A percentile compares a stretch with the other conserved stretches of the same genome.
phyloP scores from a whole-genome alignment of 2,797 vertebrate genomes.

The Acanthornis magna region DNA sequence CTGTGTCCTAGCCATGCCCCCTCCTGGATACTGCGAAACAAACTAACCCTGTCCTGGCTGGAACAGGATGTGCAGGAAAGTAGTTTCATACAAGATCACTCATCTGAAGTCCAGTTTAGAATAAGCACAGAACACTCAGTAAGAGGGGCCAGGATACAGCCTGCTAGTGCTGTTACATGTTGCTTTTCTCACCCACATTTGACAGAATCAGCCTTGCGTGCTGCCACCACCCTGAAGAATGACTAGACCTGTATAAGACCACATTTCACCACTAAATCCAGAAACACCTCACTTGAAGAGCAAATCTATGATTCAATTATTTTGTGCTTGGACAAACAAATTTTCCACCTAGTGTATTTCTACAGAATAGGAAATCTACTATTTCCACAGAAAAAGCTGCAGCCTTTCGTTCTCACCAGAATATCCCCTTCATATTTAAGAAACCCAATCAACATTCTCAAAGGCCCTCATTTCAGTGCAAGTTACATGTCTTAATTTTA shows the following conservation, averaged over 20 bases:
- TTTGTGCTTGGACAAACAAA: not conserved
- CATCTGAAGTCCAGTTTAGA: not conserved
- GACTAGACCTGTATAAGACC: not conserved
- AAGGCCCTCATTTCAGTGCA: not conserved
- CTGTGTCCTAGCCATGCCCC: not conserved
- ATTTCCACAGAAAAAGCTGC: not conserved
- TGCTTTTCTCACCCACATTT: not conserved
- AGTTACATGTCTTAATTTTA: not conserved
- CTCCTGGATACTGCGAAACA: not conserved
- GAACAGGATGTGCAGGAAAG: not conserved
- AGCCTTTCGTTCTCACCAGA: not conserved
- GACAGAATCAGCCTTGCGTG: not conserved
- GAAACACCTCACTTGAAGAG: not conserved
- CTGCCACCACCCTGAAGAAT: not conserved
- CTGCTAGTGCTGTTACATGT: rapidly evolving
- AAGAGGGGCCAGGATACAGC: not conserved
- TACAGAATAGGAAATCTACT: not conserved
- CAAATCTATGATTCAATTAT: not conserved
- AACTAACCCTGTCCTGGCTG: not conserved
- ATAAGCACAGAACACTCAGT: not conserved
- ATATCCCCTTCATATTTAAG: not conserved
- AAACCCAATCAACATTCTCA: not conserved
- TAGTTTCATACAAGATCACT: not conserved
- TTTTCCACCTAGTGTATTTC: not conserved
- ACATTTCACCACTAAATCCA: not conserved